phyloP scores from a whole-genome alignment of 2,888 invertebrate genomes.

The Xylophagus ater region DNA sequence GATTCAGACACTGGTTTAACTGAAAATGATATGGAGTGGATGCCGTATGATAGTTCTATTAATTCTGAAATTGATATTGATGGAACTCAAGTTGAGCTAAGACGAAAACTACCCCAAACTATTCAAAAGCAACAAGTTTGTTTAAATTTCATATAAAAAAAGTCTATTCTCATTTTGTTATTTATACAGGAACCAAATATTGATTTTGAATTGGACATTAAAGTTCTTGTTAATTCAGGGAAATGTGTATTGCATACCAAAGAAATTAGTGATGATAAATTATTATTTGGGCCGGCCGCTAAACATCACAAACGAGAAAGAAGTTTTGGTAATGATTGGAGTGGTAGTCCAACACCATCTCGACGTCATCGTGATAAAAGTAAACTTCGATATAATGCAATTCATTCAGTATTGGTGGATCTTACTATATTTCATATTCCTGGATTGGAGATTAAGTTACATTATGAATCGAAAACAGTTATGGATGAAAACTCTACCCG shows the following conservation, averaged over 20 bases:
- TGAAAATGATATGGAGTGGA: conserved; percentile 39
- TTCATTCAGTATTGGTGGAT: conserved; percentile 51
- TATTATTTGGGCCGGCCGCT: conserved; percentile 49
- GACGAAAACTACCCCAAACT: conserved; percentile 43
- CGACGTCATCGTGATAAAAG: conserved; percentile 37
- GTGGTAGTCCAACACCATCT: conserved; percentile 43
- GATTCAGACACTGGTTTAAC: conserved; percentile 55
- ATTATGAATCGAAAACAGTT: conserved; percentile 68
- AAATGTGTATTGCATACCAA: conserved; percentile 94
- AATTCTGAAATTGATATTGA: conserved; percentile 48
- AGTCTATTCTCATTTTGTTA: background rate
- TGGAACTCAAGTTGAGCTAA: conserved; percentile 51
- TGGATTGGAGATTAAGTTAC: conserved; percentile 79
- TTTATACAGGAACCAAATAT: conserved; percentile 77
- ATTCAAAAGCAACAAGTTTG: conserved; percentile 31
- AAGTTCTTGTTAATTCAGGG: conserved; percentile 91
- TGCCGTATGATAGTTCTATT: conserved; percentile 26
- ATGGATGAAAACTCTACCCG: conserved; percentile 48
- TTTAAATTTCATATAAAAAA: conserved; percentile 1
- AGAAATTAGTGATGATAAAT: conserved; percentile 50
- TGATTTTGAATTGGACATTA: conserved; percentile 91
- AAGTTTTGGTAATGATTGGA: conserved; percentile 38
- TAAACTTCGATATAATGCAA: conserved; percentile 37
- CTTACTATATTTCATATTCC: conserved; percentile 84
- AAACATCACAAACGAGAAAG: conserved; percentile 36